Conservation (phyloP, 2,888 invertebrate genomes). For the Candidula unifasciata region DNA sequence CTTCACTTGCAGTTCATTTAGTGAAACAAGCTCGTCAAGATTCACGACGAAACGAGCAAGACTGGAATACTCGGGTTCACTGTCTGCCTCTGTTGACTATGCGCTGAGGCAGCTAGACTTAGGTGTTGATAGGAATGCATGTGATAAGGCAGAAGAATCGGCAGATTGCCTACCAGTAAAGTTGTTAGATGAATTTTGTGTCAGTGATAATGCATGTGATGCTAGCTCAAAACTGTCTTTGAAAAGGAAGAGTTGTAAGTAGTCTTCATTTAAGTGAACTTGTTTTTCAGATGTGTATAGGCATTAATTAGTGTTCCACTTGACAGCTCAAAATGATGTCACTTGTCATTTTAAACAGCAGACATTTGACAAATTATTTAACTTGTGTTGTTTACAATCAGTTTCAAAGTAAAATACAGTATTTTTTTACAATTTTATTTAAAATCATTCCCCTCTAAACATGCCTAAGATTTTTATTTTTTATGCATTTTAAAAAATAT, state of each 20-base stretch:
- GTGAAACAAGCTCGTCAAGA: neutral
- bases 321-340: neutral
- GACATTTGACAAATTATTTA: neutral
- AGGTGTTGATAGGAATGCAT: neutral
- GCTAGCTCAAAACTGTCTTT: neutral
- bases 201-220: neutral
- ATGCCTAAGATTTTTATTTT: neutral
- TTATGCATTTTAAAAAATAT: neutral
- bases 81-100: neutral
- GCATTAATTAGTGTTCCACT: neutral
- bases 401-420: neutral
- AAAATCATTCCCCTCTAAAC: neutral
- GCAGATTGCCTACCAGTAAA: neutral
- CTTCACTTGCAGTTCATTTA: neutral
- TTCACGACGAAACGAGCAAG: constrained; percentile 34
- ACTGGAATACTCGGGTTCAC: constrained; percentile 7
- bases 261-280: neutral
- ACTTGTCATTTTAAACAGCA: neutral
- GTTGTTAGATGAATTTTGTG: neutral
- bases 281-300: neutral
- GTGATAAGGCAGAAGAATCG: constrained; percentile 28
- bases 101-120: constrained; percentile 17
- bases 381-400: neutral
- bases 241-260: constrained; percentile 28
- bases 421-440: neutral